Evolutionary conservation across 2,797 vertebrate genomes (phyloP), one percentile per base, ranked within the genome.

Genomic region (Gymnopithys bicolor): DNA sequence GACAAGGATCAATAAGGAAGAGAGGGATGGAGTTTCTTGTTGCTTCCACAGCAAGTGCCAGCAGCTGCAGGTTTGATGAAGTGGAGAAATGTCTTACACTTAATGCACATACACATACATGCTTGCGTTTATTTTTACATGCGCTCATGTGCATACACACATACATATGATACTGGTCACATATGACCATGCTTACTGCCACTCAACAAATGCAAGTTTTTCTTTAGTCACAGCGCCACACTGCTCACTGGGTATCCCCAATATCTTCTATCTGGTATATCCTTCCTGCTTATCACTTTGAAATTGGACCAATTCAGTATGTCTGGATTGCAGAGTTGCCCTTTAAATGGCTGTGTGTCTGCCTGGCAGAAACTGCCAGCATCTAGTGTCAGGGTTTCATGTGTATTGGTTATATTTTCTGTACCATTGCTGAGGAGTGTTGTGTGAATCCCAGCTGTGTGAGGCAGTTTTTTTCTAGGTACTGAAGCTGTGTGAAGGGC

Each of bases 201-300:
- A 33, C n/a, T 49, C 52, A 82, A 30, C 27, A 82, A 75, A 33
- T 46, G 25, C 37, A 70, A 46, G 8, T 5, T 79, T 79, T 90
- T 79, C 46, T 84, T 70, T 35, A 80, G 28, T 64, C 39, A 43
- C 23, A 19, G 39, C 21, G 25, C 21, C 32, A 32, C 60, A 53
- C 1, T 0, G 0, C 37, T 71, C 41, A 12, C 39, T 64, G 43
- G 6, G 6, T 87, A 55, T 63, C 21, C 28, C n/a, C 2, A 2
- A 3, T 70, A 14, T 13, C 55, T 67, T 70, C 68, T 14, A 1
- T 51, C 30, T 68, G 12, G 5, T 83, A 8, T 33, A 39, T 30
- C 21, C 35, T 58, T 90, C 37, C n/a, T 39, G 24, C 33, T 84
- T 70, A 49, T 77, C 16, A 11, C 46, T 78, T 74, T 51, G 63